Base-by-base conservation (phyloP, 2,888 invertebrate species). In the Drosophila fungiperda region DNA sequence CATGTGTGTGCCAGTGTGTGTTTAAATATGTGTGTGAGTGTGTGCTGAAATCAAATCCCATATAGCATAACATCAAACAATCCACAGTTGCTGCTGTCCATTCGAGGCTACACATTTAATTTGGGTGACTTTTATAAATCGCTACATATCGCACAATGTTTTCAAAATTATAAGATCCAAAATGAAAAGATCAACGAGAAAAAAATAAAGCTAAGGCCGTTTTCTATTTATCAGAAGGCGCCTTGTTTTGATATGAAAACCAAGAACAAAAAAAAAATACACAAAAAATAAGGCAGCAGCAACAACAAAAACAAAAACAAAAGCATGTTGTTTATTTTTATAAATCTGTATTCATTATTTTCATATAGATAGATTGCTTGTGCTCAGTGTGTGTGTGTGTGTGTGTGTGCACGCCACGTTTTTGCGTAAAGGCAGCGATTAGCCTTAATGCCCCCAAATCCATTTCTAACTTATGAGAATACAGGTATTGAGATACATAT, bases 61-160 rank as follows among this genome's bases (percentile, higher is more conserved):
- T 89, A 85, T 82, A 87, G 79, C 87, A 76, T 86, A 68, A 86
- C 85, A 88, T 86, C 82, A 82, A 87, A 81, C 84, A 86, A 78
- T 82, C 82, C 76, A 78, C 90, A 90, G 91, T 90, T 90, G 90
- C 74, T 85, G 90, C 91, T 91, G 90, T 90, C 90, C 84, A 68
- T 90, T 90, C 82, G 59, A 53, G 45, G 80, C 74, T 42, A 72
- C 71, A 49, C 73, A 82, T 87, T 82, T 82, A 81, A 87, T 89
- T 85, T 87, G 74, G 81, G 64, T 86, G 89, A 87, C 84, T 90
- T 91, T 89, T 89, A 89, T 89, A 90, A 90, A 90, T 91, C 89
- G 90, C 86, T 89, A 90, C 84, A 84, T 76, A 87, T 83, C 86
- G 79, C 86, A 83, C 84, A 90, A 76, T 84, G 78, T 82, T 87